These are phyloP conservation scores for Electrona antarctica DNA, from an alignment of 2,113 vertebrate genomes.

Conservation along the genomic window DNA sequence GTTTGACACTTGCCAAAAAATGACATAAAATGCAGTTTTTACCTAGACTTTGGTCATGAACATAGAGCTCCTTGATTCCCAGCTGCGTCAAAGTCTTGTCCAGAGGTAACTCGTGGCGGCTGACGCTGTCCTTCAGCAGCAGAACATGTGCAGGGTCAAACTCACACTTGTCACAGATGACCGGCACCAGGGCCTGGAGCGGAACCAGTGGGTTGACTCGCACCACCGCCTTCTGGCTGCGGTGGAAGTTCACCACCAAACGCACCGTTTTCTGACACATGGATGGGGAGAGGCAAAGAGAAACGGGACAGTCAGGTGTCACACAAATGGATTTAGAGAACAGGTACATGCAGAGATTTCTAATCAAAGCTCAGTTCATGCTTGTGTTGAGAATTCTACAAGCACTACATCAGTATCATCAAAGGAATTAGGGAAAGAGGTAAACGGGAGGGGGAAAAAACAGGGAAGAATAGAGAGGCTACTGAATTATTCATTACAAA, in stretches of 20 bases:
- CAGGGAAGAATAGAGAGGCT: not conserved
- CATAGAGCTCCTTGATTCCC: slow-evolving; percentile 91
- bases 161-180: slow-evolving; percentile 95
- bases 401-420: not conserved
- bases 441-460: not conserved
- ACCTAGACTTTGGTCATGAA: slow-evolving; percentile 91
- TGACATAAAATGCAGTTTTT: slow-evolving; percentile 42
- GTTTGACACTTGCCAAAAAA: no score
- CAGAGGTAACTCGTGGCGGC: slow-evolving; percentile 87
- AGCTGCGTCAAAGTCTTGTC: slow-evolving; percentile 88
- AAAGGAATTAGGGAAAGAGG: not conserved
- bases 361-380: no score
- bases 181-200: slow-evolving; percentile 84
- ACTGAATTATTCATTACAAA: no score
- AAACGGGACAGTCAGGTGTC: slow-evolving; percentile 1
- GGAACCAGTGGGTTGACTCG: slow-evolving; percentile 90
- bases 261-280: slow-evolving; percentile 88
- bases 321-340: not conserved
- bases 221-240: slow-evolving; percentile 91
- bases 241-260: slow-evolving; percentile 93
- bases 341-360: no score
- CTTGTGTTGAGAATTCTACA: no score
- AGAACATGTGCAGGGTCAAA: slow-evolving; percentile 86
- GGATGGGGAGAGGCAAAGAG: not conserved
- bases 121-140: slow-evolving; percentile 85